Base-by-base conservation (phyloP, 2,888 invertebrate species). In the Pyrocoelia pectoralis region DNA sequence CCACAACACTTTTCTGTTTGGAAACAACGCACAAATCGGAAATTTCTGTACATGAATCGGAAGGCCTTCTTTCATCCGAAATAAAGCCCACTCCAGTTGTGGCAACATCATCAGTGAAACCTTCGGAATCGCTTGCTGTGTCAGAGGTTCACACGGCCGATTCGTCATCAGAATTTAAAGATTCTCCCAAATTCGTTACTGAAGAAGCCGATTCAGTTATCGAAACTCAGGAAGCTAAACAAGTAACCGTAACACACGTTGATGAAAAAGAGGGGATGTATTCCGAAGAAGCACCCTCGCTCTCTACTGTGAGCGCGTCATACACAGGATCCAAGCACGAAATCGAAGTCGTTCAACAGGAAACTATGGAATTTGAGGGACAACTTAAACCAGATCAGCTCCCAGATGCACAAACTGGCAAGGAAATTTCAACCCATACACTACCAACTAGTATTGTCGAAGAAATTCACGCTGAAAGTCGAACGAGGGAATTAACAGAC, bases 11-110 rank as follows among this genome's bases (percentile, higher is more conserved):
- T 68, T 82, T 83, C 49, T 81, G 85, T 50, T 78, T 90, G 55
- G 87, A 88, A 76, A 81, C 84, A 43, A 87, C 87, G 69, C 86
- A 86, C 73, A 75, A 84, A 19, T 83, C 84, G 5, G 84, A 87
- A 71, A 83, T 88, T 0, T 76, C 86, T n/a, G 74, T 88, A 6
- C 88, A 90, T 79, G 92, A 92, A 81, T 85, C 86, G 41, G 90
- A 90, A 83, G 84, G 83, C 48, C 81, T 84, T 48, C 84, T 90
- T 18, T 71, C 79, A 10, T 75, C 83, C 12, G 83, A 83, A 58
- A 82, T 83, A 50, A 83, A 84, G 55, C 87, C 87, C 64, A 80
- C 82, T 12, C 74, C 77, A 58, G 85, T 81, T 15, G 77, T 80
- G 48, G 91, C 90, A n/a, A 86, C 87, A 73, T 75, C 85, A 33